Percentiles rank a stretch among this genome's conserved stretches.
phyloP scores from a whole-genome alignment of 2,888 invertebrate species.

The Carterocephalus palaemon region DNA sequence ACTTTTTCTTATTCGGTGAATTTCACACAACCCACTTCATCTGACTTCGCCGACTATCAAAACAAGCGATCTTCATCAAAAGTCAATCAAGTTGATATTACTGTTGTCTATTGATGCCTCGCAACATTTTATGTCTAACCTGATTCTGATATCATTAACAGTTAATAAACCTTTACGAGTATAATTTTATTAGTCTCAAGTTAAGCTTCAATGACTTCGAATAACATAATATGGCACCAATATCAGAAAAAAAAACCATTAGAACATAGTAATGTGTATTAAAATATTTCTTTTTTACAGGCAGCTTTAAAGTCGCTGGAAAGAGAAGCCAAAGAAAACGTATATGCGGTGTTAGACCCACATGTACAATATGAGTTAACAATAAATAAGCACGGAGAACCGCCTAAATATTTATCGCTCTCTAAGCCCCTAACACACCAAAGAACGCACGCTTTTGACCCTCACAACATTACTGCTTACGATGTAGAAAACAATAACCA shows the following conservation, averaged over 20 bases:
- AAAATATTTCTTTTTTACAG: slow-evolving; percentile 43
- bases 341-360: slow-evolving; percentile 76
- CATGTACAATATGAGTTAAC: slow-evolving; percentile 77
- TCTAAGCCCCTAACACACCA: slow-evolving; percentile 75
- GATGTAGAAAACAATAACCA: slow-evolving; percentile 58
- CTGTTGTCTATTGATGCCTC: no score
- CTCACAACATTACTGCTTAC: slow-evolving; percentile 49
- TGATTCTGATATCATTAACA: no score
- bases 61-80: no score
- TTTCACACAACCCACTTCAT: slow-evolving; percentile 4
- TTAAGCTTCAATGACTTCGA: no score
- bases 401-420: slow-evolving; percentile 74
- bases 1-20: not conserved
- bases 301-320: slow-evolving; percentile 72
- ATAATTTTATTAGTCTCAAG: no score
- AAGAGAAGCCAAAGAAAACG: slow-evolving; percentile 78
- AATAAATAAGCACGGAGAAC: slow-evolving; percentile 74
- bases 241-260: no score
- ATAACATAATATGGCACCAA: no score
- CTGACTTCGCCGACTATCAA: no score
- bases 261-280: no score
- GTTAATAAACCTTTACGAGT: no score
- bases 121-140: no score
- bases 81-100: no score
- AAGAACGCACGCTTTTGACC: slow-evolving; percentile 69